Evolutionary conservation across 2,888 invertebrate species (phyloP).

Genomic region (Heteropelma amictum): DNA sequence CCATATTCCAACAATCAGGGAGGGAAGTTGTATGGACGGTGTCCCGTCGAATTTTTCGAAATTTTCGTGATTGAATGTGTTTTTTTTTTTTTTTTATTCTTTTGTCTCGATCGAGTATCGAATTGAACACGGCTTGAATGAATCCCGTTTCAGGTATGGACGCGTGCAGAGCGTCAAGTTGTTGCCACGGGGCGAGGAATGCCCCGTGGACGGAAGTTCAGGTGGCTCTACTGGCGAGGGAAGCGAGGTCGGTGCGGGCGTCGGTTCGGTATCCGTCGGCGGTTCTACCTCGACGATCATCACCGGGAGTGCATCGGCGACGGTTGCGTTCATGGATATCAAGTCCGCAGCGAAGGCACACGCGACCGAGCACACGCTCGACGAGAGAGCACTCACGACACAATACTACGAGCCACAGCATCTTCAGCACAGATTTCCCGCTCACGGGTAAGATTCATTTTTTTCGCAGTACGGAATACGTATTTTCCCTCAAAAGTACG

Average conservation of each 20-base stretch:
- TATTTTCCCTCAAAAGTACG: neutral
- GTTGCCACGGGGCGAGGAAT: constrained; percentile 83
- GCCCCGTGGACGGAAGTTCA: constrained; percentile 77
- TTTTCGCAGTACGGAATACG: no score
- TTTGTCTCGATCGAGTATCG: no score
- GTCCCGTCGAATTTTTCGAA: no score
- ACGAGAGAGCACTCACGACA: constrained; percentile 91
- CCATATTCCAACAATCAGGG: no score
- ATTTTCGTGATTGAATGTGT: no score
- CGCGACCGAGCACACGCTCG: constrained; percentile 92
- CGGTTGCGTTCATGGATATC: constrained; percentile 97
- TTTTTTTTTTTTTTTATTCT: no score
- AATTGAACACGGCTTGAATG: no score
- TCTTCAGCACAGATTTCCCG: constrained; percentile 77
- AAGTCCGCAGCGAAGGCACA: constrained; percentile 97
- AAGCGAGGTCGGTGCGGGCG: constrained; percentile 75
- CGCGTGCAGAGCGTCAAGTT: constrained; percentile 98
- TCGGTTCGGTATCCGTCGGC: constrained; percentile 74
- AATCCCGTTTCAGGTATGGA: constrained; percentile 88
- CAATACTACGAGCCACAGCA: constrained; percentile 92
- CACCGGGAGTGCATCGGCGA: constrained; percentile 87
- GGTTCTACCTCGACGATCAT: constrained; percentile 80
- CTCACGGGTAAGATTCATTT: constrained; percentile 82
- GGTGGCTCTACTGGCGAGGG: constrained; percentile 79
- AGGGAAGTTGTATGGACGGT: no score